Base-by-base conservation (phyloP, 2,888 invertebrate species). In the Melinaea marsaeus region DNA sequence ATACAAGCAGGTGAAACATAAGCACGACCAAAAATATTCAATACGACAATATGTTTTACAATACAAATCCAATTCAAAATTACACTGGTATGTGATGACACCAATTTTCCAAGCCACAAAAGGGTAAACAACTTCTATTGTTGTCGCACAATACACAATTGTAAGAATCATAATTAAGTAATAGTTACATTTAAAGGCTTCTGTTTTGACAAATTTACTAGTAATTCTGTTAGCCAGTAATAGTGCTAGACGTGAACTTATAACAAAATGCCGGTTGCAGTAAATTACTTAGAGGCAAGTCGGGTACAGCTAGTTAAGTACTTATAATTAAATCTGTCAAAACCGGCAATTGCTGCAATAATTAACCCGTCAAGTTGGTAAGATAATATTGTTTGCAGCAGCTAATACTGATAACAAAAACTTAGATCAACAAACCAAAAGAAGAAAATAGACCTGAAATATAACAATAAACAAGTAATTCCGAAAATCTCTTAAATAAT, bases 41-140 rank as follows among this genome's bases (percentile, higher is more conserved):
- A 63, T 51, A 13, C 34, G 11, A 7, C 35, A 57, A 34, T 61
- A 54, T 42, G 57, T 61, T 22, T 54, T 58, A 59, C 55, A 57
- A 63, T 56, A 60, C n/a, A 45, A 62, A 64, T 45, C 58, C 61
- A 61, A 64, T 61, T 58, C 56, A 58, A 61, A 61, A 78, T 75
- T 75, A 75, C 77, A 75, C 37, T 56, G 54, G 66, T 61, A 61
- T 60, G 56, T 63, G 64, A 61, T 68, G 69, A 68, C 69, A 63
- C 65, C 65, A 69, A 68, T 66, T 68, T 66, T 62, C 64, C 64
- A 58, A 58, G 32, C 56, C 58, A 67, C 65, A 65, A 65, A 67
- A 64, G 64, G 67, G 45, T 60, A 46, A 61, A 60, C 48, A 48
- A 51, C 9, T n/a, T 45, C 60, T 58, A 62, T 67, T 67, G 67